These are phyloP conservation scores for Thymelicus acteon DNA, from an alignment of 2,888 invertebrate species.

Conservation along the genomic window DNA sequence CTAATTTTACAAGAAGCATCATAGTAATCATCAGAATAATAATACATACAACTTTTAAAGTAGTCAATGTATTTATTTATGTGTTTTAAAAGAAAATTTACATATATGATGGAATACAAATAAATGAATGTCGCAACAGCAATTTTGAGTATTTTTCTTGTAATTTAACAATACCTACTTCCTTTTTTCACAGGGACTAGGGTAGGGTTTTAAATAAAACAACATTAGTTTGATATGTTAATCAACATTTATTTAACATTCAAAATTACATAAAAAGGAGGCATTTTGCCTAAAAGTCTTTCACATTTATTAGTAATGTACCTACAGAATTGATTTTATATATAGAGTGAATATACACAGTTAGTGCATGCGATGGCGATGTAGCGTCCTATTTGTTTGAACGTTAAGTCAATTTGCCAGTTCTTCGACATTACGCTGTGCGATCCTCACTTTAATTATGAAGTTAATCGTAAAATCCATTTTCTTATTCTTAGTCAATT, in stretches of 20 bases:
- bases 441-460: background rate
- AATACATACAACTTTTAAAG: background rate
- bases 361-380: constrained; percentile 14
- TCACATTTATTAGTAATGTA: constrained; percentile 66
- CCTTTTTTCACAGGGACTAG: background rate
- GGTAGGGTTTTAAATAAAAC: constrained; percentile 58
- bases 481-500: background rate
- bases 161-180: too few species aligned
- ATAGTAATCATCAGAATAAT: too few species aligned
- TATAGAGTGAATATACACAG: constrained; percentile 60
- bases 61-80: constrained; percentile 1
- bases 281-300: constrained; percentile 81
- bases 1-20: too few species aligned
- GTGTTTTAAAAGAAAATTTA: constrained; percentile 1
- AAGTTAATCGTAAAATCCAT: background rate
- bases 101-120: background rate
- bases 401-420: background rate
- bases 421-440: background rate
- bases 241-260: constrained; percentile 83
- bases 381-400: constrained; percentile 44
- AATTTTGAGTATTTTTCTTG: constrained; percentile 1
- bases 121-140: background rate
- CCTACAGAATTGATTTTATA: constrained; percentile 80
- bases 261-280: constrained; percentile 84
- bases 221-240: constrained; percentile 70